These are phyloP conservation scores for Oscheius myriophilus DNA, from an alignment of 2,888 invertebrate species.

Conservation along the genomic window DNA sequence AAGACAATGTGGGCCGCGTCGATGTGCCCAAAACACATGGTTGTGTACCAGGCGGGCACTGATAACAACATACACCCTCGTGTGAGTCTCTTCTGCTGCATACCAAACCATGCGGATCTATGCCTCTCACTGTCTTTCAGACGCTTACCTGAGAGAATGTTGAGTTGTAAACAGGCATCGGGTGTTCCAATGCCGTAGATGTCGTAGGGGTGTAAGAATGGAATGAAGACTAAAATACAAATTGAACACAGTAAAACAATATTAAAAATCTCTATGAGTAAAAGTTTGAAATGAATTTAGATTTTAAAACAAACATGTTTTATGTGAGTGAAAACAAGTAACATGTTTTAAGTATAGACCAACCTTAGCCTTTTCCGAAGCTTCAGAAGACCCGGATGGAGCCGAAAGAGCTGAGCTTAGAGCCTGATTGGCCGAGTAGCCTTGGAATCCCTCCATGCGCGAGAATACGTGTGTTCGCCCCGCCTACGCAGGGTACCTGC, in stretches of 20 bases:
- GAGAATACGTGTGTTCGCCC: slow-evolving; percentile 17
- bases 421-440: slow-evolving; percentile 19
- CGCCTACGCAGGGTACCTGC: slow-evolving; percentile 21
- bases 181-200: too few relatives aligned
- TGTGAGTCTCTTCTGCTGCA: too few relatives aligned
- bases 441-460: slow-evolving; percentile 20
- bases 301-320: too few relatives aligned
- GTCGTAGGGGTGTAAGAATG: too few relatives aligned
- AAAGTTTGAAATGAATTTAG: too few relatives aligned
- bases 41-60: slow-evolving; percentile 6
- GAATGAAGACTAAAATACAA: too few relatives aligned
- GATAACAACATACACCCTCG: too few relatives aligned
- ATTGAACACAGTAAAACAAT: too few relatives aligned
- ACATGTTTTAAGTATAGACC: neutral
- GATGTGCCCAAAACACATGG: slow-evolving; percentile 8
- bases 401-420: slow-evolving; percentile 17
- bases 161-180: neutral
- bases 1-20: neutral
- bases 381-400: neutral
- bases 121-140: neutral
- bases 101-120: too few relatives aligned
- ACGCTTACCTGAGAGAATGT: slow-evolving; percentile 12
- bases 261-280: too few relatives aligned
- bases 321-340: too few relatives aligned
- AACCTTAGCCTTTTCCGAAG: slow-evolving; percentile 22